Evolutionary conservation across 2,113 vertebrate genomes (phyloP).

Genomic region (Lanius collurio): DNA sequence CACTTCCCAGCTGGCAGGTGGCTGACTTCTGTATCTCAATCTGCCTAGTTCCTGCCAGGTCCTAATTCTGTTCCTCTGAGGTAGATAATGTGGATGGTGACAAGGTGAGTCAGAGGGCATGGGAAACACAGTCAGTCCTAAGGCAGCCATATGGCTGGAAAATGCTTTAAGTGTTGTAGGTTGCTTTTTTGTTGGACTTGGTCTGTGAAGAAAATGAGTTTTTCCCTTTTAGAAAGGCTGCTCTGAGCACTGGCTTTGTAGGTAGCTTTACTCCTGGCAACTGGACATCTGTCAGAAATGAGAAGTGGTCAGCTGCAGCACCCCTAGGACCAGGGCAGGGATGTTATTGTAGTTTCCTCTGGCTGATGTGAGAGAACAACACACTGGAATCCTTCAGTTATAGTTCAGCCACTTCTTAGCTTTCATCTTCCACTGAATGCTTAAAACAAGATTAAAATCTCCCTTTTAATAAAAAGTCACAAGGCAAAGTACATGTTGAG

Average conservation of each 20-base stretch:
- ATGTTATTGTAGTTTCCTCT: neutral
- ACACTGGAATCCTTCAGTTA: neutral
- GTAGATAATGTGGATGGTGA: neutral
- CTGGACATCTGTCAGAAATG: neutral
- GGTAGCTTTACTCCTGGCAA: neutral
- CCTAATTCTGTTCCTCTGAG: neutral
- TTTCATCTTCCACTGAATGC: neutral
- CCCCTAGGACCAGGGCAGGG: neutral
- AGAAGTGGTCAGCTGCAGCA: neutral
- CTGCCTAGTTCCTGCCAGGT: neutral
- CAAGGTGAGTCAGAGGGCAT: neutral
- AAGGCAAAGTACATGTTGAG: neutral
- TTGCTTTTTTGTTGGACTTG: neutral
- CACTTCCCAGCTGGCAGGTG: neutral
- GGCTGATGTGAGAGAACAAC: neutral
- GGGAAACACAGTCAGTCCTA: neutral
- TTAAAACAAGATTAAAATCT: conserved; percentile 3
- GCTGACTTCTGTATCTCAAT: neutral
- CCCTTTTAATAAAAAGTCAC: neutral
- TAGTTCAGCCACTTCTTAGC: neutral
- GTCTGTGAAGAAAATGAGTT: neutral
- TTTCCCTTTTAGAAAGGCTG: neutral
- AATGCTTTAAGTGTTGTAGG: neutral
- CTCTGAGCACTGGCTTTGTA: neutral
- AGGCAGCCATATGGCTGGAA: neutral